Evolutionary conservation across 2,113 vertebrate species (phyloP).

Genomic region (Vulpes ferrilata): DNA sequence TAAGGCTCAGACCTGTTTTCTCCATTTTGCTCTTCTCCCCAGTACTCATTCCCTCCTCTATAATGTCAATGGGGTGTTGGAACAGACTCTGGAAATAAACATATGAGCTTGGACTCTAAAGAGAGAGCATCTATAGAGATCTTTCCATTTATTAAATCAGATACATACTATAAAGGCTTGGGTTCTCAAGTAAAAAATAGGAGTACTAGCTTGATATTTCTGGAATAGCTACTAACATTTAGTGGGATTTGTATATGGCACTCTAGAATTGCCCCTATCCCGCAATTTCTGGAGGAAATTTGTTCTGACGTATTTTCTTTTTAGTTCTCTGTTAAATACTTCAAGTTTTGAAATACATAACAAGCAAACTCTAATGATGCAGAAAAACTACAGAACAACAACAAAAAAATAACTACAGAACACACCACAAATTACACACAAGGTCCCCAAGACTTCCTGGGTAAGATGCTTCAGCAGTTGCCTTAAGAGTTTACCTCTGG

Average conservation of each 20-base stretch:
- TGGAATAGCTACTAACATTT: background rate
- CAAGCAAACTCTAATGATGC: background rate
- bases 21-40: background rate
- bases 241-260: background rate
- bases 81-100: slow-evolving; percentile 18
- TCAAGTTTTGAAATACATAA: background rate
- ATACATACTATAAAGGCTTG: background rate
- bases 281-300: background rate
- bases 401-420: background rate
- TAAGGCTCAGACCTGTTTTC: background rate
- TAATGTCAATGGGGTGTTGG: background rate
- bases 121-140: background rate
- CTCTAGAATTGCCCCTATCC: background rate
- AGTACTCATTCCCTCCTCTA: background rate
- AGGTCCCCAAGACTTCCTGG: background rate
- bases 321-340: background rate
- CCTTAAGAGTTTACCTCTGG: background rate
- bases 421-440: background rate
- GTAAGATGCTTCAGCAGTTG: background rate
- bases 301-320: slow-evolving; percentile 16
- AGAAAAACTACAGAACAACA: background rate
- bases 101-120: background rate
- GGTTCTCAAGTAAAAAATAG: background rate
- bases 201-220: background rate
- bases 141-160: background rate